Percentiles rank a stretch among this genome's conserved stretches.
Evolutionary conservation across 1,140 invertebrate species (phyloP).

Genomic region (Heliconius melpomene): DNA sequence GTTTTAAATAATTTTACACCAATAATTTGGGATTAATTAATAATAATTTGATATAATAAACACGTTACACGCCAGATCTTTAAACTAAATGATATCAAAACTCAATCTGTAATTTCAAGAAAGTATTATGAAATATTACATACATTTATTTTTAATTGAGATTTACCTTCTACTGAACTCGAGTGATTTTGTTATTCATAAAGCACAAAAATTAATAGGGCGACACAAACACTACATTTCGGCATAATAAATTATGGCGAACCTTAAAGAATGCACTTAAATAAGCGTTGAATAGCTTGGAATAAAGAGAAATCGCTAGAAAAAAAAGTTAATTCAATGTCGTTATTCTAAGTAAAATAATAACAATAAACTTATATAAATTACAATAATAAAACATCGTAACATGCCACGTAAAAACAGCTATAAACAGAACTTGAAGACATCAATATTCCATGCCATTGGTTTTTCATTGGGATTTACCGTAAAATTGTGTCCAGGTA

Average conservation of each 20-base stretch:
- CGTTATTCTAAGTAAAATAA: not conserved
- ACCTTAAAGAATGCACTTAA: not conserved
- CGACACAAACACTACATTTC: too few relatives aligned
- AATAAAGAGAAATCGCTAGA: not conserved
- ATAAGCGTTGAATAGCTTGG: not conserved
- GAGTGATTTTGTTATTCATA: too few relatives aligned
- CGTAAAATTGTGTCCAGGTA: conserved; percentile 78
- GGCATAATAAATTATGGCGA: not conserved
- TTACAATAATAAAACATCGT: not conserved
- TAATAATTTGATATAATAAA: too few relatives aligned
- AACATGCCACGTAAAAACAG: not conserved
- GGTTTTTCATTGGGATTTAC: conserved; percentile 66
- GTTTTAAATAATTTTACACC: too few relatives aligned
- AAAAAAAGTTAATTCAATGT: not conserved
- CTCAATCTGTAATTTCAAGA: too few relatives aligned
- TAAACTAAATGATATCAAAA: too few relatives aligned
- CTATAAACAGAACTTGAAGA: conserved; percentile 9
- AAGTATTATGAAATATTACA: too few relatives aligned
- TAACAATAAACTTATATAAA: not conserved
- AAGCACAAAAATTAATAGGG: too few relatives aligned
- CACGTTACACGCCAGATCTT: too few relatives aligned
- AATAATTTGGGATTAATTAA: too few relatives aligned
- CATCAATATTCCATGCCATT: conserved; percentile 50
- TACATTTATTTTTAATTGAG: too few relatives aligned
- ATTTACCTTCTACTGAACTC: too few relatives aligned